phyloP scores from a whole-genome alignment of 1,140 invertebrate genomes.

The Drosophila eugracilis region DNA sequence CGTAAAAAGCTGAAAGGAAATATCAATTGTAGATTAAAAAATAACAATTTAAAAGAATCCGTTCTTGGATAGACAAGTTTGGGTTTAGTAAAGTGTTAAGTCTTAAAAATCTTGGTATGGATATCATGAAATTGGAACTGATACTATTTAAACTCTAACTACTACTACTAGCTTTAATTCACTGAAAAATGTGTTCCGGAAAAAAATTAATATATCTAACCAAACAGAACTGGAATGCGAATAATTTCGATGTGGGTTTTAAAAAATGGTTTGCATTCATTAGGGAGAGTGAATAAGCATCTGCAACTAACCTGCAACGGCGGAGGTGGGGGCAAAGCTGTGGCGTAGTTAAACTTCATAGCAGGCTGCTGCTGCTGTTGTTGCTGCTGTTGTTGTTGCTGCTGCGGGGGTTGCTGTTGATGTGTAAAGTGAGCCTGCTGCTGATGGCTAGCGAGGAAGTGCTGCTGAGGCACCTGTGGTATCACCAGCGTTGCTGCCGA shows the following conservation, averaged over 20 bases:
- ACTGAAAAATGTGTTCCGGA: too few species aligned
- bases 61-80: too few species aligned
- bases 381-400: constrained; percentile 55
- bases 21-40: neutral
- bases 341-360: constrained; percentile 70
- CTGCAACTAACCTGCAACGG: constrained; percentile 68
- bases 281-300: neutral
- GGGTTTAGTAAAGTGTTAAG: too few species aligned
- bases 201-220: too few species aligned
- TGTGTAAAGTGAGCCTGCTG: constrained; percentile 59
- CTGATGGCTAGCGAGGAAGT: constrained; percentile 55
- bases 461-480: constrained; percentile 65
- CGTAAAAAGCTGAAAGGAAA: constrained; percentile 62
- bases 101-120: too few species aligned
- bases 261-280: neutral
- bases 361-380: constrained; percentile 54
- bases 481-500: constrained; percentile 51
- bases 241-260: too few species aligned
- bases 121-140: too few species aligned
- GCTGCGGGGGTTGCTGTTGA: constrained; percentile 47
- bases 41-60: neutral
- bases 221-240: too few species aligned
- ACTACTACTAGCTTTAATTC: too few species aligned
- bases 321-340: constrained; percentile 71
- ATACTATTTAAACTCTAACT: too few species aligned